phyloP scores from a whole-genome alignment of 2,113 vertebrate species.

The Onychostruthus taczanowskii region DNA sequence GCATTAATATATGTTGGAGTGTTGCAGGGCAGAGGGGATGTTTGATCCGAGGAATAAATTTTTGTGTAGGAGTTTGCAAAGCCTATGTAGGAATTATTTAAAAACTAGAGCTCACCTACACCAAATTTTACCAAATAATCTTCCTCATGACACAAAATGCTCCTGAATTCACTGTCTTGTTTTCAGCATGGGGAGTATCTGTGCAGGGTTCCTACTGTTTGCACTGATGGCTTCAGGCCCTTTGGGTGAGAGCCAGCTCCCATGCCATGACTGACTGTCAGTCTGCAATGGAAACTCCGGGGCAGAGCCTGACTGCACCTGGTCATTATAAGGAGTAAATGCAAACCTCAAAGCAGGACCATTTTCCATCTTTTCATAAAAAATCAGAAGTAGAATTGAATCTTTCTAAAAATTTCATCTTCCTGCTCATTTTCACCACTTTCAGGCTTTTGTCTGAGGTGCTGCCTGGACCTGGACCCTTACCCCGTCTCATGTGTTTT shows the following conservation, averaged over 20 bases:
- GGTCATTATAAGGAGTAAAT: background rate
- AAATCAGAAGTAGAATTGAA: background rate
- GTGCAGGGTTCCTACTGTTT: background rate
- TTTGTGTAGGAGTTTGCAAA: background rate
- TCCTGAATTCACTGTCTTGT: background rate
- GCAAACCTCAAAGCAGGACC: background rate
- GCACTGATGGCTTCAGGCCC: background rate
- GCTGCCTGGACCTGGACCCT: background rate
- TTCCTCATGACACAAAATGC: background rate
- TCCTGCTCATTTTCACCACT: background rate
- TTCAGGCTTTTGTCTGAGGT: background rate
- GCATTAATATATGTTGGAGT: no score
- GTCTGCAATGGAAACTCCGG: background rate
- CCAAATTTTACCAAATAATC: background rate
- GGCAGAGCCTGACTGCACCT: background rate
- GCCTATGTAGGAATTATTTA: background rate
- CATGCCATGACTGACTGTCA: background rate
- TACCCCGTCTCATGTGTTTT: conserved; percentile 28
- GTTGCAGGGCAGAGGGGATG: background rate
- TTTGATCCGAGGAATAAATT: background rate
- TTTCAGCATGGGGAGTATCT: background rate
- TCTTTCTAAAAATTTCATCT: background rate
- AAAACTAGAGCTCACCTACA: background rate
- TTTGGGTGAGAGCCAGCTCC: background rate
- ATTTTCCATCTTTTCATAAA: background rate